Base-by-base conservation (phyloP, 30 jellyfish, hydroid and myxozoan species). In the Nemopilema nomurai region DNA sequence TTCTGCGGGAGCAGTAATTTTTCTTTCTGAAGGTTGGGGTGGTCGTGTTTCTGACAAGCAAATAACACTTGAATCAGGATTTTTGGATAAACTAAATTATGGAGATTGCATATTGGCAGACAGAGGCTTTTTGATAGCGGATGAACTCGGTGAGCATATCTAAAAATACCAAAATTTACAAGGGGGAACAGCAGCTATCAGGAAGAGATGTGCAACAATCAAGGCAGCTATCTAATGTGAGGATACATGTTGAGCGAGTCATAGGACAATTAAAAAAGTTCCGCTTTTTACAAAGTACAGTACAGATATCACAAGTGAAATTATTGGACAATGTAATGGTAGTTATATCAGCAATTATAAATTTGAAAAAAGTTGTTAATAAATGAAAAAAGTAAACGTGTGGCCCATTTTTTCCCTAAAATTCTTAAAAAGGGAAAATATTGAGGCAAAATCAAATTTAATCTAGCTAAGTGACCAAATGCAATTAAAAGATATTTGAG, bases 21-120 rank as follows among this genome's bases (percentile, higher is more conserved):
- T 91, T 80, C 51, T 85, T 16, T 91, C 97, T 1, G 51, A 62
- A 21, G 97, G 93, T 16, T 91, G 96, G 97, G 93, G 96, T 51
- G 96, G 97, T 30, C 49, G 90, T 19, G 96, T 71, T 8, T 77
- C 94, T 1, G 96, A 91, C 82, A 91, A 85, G 70, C 79, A 82
- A 28, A 90, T 90, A 33, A 85, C 87, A 24, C 62, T 67, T 28
- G 53, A 91, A 57, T 85, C 83, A 21, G 90, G 90, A 8, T 91
- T 91, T 78, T 65, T 91, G 70, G 86, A 91, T 16, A 9, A 17
- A 8, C 26, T 91, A 27, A 62, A 28, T 31, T 41, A 79, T 64
- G 96, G 96, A 0, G 97, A 91, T 53, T 68, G 65, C 17, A 68
- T 91, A 22, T 67, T 91, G 23, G 96, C 96, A 32, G 97, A 91